Evolutionary conservation across 2,888 invertebrate genomes (phyloP), one percentile per base, ranked within the genome.

Genomic region (Steinernema carpocapsae): DNA sequence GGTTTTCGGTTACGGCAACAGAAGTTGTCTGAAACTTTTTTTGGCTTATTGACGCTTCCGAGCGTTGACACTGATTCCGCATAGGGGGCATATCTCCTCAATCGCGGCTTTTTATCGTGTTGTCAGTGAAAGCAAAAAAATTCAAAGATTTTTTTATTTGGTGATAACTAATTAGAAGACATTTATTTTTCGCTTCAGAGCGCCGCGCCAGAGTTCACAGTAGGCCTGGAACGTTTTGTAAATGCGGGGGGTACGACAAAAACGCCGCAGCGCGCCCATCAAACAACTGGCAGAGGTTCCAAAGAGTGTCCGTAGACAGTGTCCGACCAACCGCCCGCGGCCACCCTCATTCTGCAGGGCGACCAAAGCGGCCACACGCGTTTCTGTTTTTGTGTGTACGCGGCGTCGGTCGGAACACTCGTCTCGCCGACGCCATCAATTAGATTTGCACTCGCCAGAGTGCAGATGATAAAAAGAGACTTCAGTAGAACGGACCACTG

Each of bases 161-260:
- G 3, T 32, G 37, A 37, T 64, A 29, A 12, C 26, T 64, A 29
- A 64, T 64, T 64, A 64, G 37, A 10, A 32, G 26, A 64, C 64
- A 64, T 64, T 64, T 64, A 64, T 64, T 26, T 29, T 64, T 64
- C n/a, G 37, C 37, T 14, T 32, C 10, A 2, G 3, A 32, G 3
- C 37, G 6, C 4, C 64, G 26, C 26, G 64, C n/a, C 64, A 64
- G 29, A 64, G 64, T 32, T 29, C 64, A 32, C 2, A 17, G 14
- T 37, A 56, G 2, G 14, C 26, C 56, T 24, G 26, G 22, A 22
- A 22, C 14, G 24, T 24, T 19, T 6, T 17, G 6, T 12, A 19
- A 56, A 56, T 32, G 64, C 64, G 32, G 64, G 64, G 29, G 64
- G 64, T 32, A 14, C 19, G n/a, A 19, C n/a, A 19, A 19, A 19